phyloP scores from a whole-genome alignment of 2,888 invertebrate genomes.

The Andrena fulva region DNA sequence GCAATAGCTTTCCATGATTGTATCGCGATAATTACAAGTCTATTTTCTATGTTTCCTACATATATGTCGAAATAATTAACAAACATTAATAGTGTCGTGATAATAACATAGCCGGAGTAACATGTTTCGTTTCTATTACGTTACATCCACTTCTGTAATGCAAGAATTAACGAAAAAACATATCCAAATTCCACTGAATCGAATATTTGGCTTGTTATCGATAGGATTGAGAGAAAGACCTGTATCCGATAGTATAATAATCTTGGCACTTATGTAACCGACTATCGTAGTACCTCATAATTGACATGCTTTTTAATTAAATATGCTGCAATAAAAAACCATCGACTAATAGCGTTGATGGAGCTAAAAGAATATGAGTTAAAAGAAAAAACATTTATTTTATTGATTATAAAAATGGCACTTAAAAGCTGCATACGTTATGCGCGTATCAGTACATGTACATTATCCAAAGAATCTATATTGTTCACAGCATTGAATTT shows the following conservation, averaged over 20 bases:
- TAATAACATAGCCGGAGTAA: constrained; percentile 29
- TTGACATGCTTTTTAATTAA: not conserved
- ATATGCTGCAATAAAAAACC: not conserved
- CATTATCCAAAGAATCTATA: not conserved
- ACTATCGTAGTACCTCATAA: not conserved
- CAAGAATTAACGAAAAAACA: not conserved
- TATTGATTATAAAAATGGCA: constrained; percentile 33
- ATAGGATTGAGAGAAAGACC: too few relatives aligned
- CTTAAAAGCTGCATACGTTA: constrained; percentile 22
- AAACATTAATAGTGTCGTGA: not conserved
- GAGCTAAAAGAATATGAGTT: constrained; percentile 26
- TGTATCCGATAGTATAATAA: not conserved
- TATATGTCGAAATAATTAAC: not conserved
- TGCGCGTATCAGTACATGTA: not conserved
- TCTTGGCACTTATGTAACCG: not conserved
- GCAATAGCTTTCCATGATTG: not conserved
- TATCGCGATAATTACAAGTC: not conserved
- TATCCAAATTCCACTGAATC: too few relatives aligned
- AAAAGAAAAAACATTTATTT: constrained; percentile 27
- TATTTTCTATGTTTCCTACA: not conserved
- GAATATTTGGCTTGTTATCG: not conserved
- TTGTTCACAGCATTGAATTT: not conserved
- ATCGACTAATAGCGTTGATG: constrained; percentile 2
- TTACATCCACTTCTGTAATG: constrained; percentile 11
- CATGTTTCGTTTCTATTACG: constrained; percentile 27